Conservation (phyloP, 2,113 vertebrate species). For the Indicator maculatus region DNA sequence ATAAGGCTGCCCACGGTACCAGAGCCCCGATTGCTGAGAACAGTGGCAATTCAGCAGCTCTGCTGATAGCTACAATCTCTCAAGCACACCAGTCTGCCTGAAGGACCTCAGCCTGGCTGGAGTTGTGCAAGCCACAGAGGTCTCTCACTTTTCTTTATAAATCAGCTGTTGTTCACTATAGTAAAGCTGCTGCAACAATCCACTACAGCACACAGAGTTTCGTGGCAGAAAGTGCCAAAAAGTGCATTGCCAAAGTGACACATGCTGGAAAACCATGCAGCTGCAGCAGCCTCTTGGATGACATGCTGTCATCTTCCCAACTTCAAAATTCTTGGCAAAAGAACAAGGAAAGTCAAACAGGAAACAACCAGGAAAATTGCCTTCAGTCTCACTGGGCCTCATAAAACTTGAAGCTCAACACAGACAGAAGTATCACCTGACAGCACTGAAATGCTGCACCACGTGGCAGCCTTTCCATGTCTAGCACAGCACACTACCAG, state of each 20-base stretch:
- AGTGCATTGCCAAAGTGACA: neutral
- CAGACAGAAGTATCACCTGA: neutral
- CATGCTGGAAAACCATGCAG: neutral
- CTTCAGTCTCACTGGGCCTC: neutral
- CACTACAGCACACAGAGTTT: neutral
- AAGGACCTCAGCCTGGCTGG: neutral
- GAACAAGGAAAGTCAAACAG: neutral
- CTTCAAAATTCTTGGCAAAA: neutral
- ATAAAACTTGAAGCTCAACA: neutral
- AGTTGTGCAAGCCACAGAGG: neutral
- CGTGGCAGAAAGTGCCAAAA: neutral
- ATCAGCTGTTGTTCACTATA: neutral
- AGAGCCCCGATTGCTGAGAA: neutral
- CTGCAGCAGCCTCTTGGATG: neutral
- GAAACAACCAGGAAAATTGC: neutral
- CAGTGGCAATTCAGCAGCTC: neutral
- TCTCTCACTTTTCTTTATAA: neutral
- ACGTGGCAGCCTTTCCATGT: neutral
- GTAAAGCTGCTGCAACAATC: neutral
- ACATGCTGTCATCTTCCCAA: neutral
- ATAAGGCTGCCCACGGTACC: neutral
- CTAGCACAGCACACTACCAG: neutral
- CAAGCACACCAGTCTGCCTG: accelerated
- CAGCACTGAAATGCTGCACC: neutral
- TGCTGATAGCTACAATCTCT: neutral